Evolutionary conservation across 2,888 invertebrate genomes (phyloP), one percentile per base, ranked within the genome.

Genomic region (Torymus tubicola): DNA sequence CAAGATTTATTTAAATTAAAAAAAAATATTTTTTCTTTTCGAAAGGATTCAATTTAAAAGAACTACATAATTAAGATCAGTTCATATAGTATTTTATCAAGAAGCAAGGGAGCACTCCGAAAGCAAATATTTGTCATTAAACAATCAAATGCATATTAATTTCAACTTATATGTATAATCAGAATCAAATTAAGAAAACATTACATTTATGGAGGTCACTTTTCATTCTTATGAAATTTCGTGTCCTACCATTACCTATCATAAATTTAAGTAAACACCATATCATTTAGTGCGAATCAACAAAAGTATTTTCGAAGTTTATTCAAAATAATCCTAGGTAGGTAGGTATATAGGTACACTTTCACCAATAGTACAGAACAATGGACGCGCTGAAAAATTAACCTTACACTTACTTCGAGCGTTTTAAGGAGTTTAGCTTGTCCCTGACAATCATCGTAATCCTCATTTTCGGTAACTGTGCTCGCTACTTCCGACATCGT

Each of bases 391-490:
- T 42, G 10, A 8, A 8, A 42, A 42, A 8, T 42, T 42, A 42
- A 42, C 42, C 42, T 42, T 61, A 53, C 42, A 53, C 31, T 24
- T 82, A 90, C 90, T 85, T 89, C 89, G 18, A 90, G 82, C 52
- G 86, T 84, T 83, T 89, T 88, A 58, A 90, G 83, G 50, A 89
- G 82, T 82, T 89, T 90, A 8, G 86, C 86, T 83, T 85, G 85
- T 13, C 86, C 87, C 75, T 87, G 85, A 8, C 84, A 83, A n/a
- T 83, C 84, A 64, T 84, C 86, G 10, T 85, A 85, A 42, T 87
- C 86, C 2, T 85, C 82, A 2, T 87, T 86, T 12, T 87, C 88
- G 12, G 86, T 86, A 60, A 86, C 85, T 21, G 85, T 87, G 16
- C 87, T 88, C 8, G 86, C 80, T 8, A 86, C 84, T 11, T 85